Conservation (phyloP, 2,113 vertebrate species). For the Gorsachius goisagi region DNA sequence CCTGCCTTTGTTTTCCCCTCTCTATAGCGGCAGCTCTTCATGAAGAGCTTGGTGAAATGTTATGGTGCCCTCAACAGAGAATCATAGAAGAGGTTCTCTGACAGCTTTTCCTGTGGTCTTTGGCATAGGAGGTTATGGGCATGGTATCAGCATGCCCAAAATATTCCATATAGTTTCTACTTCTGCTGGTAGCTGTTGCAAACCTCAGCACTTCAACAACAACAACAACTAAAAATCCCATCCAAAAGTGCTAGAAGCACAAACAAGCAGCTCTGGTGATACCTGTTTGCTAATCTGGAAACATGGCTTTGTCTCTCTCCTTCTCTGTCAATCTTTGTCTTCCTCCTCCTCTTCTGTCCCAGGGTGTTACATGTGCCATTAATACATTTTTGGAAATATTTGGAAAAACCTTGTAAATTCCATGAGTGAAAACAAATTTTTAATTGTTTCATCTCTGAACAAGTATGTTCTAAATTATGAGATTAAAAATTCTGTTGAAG, state of each 20-base stretch:
- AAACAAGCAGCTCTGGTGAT: not conserved
- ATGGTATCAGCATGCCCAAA: fast-evolving
- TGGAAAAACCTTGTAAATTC: not conserved
- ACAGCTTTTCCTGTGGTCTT: not conserved
- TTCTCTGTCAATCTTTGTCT: not conserved
- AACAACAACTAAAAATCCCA: not conserved
- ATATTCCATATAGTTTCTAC: not conserved
- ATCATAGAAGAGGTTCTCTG: not conserved
- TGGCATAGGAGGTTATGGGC: fast-evolving
- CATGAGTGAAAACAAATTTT: not conserved
- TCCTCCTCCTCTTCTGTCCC: not conserved
- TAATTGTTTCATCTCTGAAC: not conserved
- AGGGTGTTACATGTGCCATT: not conserved
- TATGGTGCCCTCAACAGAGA: not conserved
- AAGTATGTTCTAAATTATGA: not conserved
- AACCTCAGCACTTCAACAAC: not conserved
- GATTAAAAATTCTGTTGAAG: not conserved
- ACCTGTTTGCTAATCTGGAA: not conserved
- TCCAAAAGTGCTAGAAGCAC: not conserved
- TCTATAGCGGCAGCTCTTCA: not conserved
- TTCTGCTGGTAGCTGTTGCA: not conserved
- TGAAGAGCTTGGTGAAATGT: not conserved
- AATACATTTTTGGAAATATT: not conserved
- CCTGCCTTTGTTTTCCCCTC: not conserved
- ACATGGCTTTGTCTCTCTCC: not conserved